Evolutionary conservation across 2,888 invertebrate species (phyloP), one percentile per base, ranked within the genome.

Genomic region (Mongoloraphidia duomilia): DNA sequence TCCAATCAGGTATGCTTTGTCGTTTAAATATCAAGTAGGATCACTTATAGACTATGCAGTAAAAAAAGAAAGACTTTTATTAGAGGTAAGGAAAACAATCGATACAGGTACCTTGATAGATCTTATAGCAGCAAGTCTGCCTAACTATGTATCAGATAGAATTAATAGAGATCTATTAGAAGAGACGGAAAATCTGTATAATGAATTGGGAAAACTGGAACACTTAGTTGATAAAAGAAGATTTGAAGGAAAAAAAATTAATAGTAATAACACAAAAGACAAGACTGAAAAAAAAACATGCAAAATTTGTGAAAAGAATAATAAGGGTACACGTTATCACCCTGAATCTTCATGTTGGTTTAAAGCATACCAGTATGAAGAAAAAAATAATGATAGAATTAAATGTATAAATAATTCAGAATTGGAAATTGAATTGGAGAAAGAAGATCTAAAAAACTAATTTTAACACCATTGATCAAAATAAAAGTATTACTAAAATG

Each of bases 151-250:
- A 44, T 44, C 50, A 33, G 56, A 60, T 49, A 59, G 48, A 53
- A 61, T 62, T 46, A 57, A 61, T 49, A 60, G 60, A 53, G 57
- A 39, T 60, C 58, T 46, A 60, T 61, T 3, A 54, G 55, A 52
- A 58, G 62, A 46, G 63, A 60, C 44, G 58, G 58, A 40, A 61
- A 52, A 53, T 64, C 60, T 49, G 49, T 60, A 12, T 60, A 57
- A 3, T 37, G 63, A 0, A 63, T 64, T 41, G 58, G 63, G 47
- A 64, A 63, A 49, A 61, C 61, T 9, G 64, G 62, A 34, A 63
- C 41, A 65, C 65, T 54, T 65, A 63, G 62, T 60, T 61, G n/a
- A 63, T 64, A 8, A 61, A 61, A 44, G 61, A 41, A 46, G 53
- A 51, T 53, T 61, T 37, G 47, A 56, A 56, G 62, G 63, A 41